Evolutionary conservation across 2,113 vertebrate genomes (phyloP), one percentile per base, ranked within the genome.

Genomic region (Megaleporinus macrocephalus): DNA sequence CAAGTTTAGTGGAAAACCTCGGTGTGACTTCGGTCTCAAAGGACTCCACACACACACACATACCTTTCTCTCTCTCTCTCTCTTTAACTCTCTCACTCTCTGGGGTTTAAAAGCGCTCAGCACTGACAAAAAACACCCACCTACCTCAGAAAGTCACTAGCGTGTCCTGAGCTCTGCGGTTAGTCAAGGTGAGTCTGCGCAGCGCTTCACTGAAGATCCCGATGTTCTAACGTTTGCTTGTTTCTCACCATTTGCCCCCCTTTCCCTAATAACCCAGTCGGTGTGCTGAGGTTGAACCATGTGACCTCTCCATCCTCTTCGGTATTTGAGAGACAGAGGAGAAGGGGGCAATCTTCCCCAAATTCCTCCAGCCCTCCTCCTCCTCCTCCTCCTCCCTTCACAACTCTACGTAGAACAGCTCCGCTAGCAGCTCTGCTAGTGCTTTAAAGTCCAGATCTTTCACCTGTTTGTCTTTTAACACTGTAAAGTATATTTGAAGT

Each of bases 281-380:
- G 63, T 33, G 63, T 66, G 63, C 36, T 41, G 66, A 14, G 13
- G 66, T 44, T 69, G 30, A 69, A 57, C 51, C 73, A 74, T 53
- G 73, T 74, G 73, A 74, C 73, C 49, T 74, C 27, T 74, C 27
- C 51, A 74, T 53, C 27, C 27, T 73, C 27, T 16, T 51, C 51
- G 47, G 71, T 53, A 53, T 51, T 73, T 53, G 49, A 73, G 44
- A 73, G 26, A 30, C 49, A 55, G 66, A 59, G 51, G 51, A 41
- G 1, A 41, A 69, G 22, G 66, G 20, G 66, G 66, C 66, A 69
- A 69, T n/a, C 66, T 69, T 69, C 33, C 20, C 30, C 3, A 44
- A 66, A n/a, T 68, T 68, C 65, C 29, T 68, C 7, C 33, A n/a
- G n/a, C 9, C 57, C 22, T 22, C 66, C 66, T 69, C 20, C 66